A percentile compares a stretch with the other conserved stretches of the same genome.
phyloP scores from a whole-genome alignment of 2,888 invertebrate genomes.

The Geophilus truncorum region DNA sequence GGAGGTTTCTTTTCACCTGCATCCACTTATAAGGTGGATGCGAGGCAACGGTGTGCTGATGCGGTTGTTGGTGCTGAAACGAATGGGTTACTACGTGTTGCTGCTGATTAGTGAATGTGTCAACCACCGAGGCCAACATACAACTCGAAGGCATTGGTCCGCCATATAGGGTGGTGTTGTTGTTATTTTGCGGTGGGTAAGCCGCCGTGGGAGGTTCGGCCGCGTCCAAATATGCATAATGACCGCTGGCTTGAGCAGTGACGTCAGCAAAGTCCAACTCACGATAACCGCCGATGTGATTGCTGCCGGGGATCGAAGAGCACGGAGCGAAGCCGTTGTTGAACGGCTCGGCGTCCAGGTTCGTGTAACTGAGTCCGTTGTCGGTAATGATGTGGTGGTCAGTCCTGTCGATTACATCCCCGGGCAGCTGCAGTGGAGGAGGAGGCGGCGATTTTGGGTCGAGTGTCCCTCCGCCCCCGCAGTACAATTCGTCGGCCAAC shows the following conservation, averaged over 20 bases:
- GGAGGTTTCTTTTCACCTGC: conserved; percentile 95
- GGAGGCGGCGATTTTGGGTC: background rate
- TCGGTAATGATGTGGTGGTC: conserved; percentile 53
- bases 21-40: conserved; percentile 80
- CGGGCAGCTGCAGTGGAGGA: conserved; percentile 18
- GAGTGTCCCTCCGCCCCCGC: background rate
- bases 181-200: background rate
- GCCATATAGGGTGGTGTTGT: background rate
- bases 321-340: conserved; percentile 45
- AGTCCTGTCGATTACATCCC: background rate
- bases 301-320: conserved; percentile 45
- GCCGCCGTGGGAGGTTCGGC: background rate
- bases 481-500: background rate
- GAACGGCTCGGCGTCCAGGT: conserved; percentile 58
- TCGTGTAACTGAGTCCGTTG: conserved; percentile 82
- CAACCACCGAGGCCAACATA: background rate
- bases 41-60: background rate
- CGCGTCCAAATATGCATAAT: background rate
- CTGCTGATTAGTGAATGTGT: background rate
- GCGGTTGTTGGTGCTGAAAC: background rate
- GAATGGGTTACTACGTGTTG: background rate
- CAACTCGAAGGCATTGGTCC: background rate
- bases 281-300: conserved; percentile 40
- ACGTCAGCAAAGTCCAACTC: conserved; percentile 19
- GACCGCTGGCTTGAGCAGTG: conserved; percentile 1